Evolutionary conservation across 2,113 vertebrate genomes (phyloP), one percentile per base, ranked within the genome.

Genomic region (Smithornis capensis): DNA sequence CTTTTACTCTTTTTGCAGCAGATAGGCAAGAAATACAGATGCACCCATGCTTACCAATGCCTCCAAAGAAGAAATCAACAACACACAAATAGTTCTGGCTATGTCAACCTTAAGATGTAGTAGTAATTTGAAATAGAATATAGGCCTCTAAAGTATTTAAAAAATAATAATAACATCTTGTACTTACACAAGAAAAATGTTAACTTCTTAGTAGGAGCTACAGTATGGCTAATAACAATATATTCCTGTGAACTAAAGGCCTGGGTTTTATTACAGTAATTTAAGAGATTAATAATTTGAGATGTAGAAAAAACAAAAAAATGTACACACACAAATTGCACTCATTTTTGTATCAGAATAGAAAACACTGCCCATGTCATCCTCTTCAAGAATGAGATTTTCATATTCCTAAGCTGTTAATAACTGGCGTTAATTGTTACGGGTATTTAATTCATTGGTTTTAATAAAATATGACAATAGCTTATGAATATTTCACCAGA

Each of bases 391-490:
- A 63, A 77, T 50, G 31, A 96, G 35, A 70, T 80, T 92, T 88
- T 70, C 79, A 82, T 59, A 52, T 67, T 81, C 52, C 55, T 65
- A 87, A 63, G 19, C 29, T 78, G 19, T 70, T 92, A 71, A 83
- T 63, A 90, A 80, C 33, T 62, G 29, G 4, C 28, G 24, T 67
- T 67, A 63, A 77, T 69, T 92, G 45, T 60, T 85, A 33, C 87
- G 53, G 69, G 7, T 81, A 64, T 89, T 91, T 79, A 92, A 83
- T 73, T 88, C 1, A 27, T 50, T 88, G 6, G 57, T 49, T 93
- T 90, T 92, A 88, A 94, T 55, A 63, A 85, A 70, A 29, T 50
- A 63, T 86, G 83, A 78, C 73, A 90, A 75, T 35, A 92, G 73
- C 37, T 92, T 64, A 94, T 78, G 76, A 95, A 83, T 33, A 38